Base-by-base conservation (phyloP, 2,888 invertebrate species). In the Microplitis deprimator region DNA sequence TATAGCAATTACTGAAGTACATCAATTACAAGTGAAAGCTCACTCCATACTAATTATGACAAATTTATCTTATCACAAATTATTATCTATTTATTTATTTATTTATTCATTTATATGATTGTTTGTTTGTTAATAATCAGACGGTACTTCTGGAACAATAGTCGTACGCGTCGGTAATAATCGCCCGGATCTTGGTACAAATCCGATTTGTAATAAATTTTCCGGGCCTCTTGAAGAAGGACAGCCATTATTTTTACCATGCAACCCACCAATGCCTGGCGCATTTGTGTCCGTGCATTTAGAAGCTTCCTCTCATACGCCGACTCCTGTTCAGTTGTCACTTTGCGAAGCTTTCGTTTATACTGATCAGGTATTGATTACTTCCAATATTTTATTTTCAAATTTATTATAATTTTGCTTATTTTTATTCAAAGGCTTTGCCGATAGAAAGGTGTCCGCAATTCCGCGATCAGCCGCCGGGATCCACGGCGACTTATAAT, bases 331-430 rank as follows among this genome's bases (percentile, higher is more conserved):
- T 80, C 96, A 96, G 80, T 91, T 97, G 13, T 97, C 97, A 0
- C 95, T 97, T 10, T 97, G 97, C 88, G 97, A 97, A 89, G 96
- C 97, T 0, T 97, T 97, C 89, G 97, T 97, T 16, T 97, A 97
- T 87, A 97, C 97, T 0, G 97, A 97, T 90, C 95, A 94, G 90
- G 92, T 91, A 82, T 38, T 13, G 17, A 13, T 3, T 1, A 2
- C 41, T 17, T 6, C 6, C n/a, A 69, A 60, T 13, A 72, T 10
- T 20, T 29, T 10, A 16, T 13, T 6, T 16, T 0, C 10, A 70
- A 17, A 70, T 60, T 38, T 39, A 60, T 5, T 41, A 17, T 29
- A 20, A 64, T 74, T 73, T 59, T 20, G 7, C 64, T 60, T 13
- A 73, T 17, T 60, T 74, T 73, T 68, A 71, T 60, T 79, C 80